Evolutionary conservation across 2,113 vertebrate genomes (phyloP).

Genomic region (Dicaeum eximium): DNA sequence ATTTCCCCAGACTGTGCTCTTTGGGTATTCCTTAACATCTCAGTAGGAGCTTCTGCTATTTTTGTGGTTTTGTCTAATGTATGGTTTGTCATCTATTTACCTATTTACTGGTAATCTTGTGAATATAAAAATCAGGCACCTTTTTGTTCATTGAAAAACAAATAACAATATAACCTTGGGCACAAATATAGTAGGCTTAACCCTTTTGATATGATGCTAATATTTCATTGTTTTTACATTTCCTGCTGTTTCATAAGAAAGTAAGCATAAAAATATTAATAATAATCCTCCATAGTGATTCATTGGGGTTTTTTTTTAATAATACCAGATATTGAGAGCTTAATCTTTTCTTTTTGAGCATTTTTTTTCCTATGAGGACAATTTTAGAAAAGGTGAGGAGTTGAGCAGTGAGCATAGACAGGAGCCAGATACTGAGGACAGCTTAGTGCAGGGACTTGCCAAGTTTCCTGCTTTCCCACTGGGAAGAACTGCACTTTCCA

Average conservation of each 20-base stretch:
- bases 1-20: neutral
- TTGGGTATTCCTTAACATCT: neutral
- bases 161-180: neutral
- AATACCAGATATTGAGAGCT: neutral
- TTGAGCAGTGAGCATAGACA: neutral
- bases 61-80: neutral
- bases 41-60: neutral
- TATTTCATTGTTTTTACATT: neutral
- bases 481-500: neutral
- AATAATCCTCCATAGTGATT: neutral
- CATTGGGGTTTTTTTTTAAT: neutral
- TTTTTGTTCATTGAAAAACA: neutral
- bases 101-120: neutral
- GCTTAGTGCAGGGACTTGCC: neutral
- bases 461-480: neutral
- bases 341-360: neutral
- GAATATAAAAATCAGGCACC: neutral
- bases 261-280: neutral
- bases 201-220: neutral
- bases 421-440: neutral
- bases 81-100: fast-evolving
- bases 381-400: neutral
- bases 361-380: neutral
- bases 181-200: neutral
- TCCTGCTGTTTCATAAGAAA: neutral